phyloP scores from a whole-genome alignment of 2,888 invertebrate genomes.

The Aleiodes testaceus region DNA sequence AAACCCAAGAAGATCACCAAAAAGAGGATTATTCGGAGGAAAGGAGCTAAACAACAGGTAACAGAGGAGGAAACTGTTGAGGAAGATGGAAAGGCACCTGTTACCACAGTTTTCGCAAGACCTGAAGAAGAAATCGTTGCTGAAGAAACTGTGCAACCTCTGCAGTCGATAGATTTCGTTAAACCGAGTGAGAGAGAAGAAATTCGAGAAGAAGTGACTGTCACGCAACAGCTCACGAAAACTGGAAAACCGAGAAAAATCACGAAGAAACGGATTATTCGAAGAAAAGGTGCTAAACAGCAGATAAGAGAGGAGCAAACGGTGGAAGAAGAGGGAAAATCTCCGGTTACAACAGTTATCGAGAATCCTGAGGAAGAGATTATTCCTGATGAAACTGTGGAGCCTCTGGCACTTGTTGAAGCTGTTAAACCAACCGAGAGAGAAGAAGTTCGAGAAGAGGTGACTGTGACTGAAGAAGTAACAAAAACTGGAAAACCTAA shows the following conservation, averaged over 20 bases:
- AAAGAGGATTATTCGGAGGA: constrained; percentile 70
- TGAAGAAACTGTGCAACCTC: constrained; percentile 43
- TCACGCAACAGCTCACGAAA: constrained; percentile 49
- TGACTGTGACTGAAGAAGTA: constrained; percentile 48
- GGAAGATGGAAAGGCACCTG: constrained; percentile 73
- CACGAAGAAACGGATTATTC: constrained; percentile 57
- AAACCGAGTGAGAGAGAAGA: constrained; percentile 70
- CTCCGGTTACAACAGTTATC: constrained; percentile 67
- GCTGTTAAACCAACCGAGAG: constrained; percentile 65
- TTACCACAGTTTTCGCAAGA: constrained; percentile 68
- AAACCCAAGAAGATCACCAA: constrained; percentile 65
- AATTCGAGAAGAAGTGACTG: constrained; percentile 44
- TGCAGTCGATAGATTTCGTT: constrained; percentile 32
- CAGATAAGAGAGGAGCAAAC: constrained; percentile 50
- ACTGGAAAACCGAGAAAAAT: constrained; percentile 57
- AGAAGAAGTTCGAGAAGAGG: constrained; percentile 58
- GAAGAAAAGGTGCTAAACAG: constrained; percentile 64
- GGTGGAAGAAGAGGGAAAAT: constrained; percentile 71
- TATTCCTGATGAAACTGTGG: constrained; percentile 50
- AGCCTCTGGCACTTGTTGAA: constrained; percentile 41
- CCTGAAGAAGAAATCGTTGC: constrained; percentile 53
- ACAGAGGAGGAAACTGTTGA: constrained; percentile 69
- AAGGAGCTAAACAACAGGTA: constrained; percentile 60
- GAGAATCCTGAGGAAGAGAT: constrained; percentile 69
- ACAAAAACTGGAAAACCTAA: constrained; percentile 56